Evolutionary conservation across 2,888 invertebrate genomes (phyloP).

Genomic region (Axea sp.): DNA sequence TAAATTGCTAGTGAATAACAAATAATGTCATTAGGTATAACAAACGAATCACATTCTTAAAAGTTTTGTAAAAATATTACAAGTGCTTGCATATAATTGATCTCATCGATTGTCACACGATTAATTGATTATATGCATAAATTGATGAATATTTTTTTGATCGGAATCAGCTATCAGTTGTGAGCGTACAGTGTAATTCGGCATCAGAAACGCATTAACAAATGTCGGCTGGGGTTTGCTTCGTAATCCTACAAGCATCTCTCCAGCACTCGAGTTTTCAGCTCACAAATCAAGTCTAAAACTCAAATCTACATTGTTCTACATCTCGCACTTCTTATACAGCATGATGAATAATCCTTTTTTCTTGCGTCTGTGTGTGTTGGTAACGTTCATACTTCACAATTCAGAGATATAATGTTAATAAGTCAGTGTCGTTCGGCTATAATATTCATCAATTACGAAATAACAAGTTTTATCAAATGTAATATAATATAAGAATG

Average conservation of each 20-base stretch:
- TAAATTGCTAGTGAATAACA: too few relatives aligned
- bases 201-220: conserved; percentile 76
- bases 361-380: too few relatives aligned
- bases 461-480: too few relatives aligned
- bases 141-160: conserved; percentile 68
- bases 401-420: too few relatives aligned
- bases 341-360: conserved; percentile 40
- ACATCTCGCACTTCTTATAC: conserved; percentile 38
- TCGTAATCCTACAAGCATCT: conserved; percentile 65
- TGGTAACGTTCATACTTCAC: too few relatives aligned
- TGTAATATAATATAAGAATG: too few relatives aligned
- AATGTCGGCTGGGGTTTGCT: conserved; percentile 66
- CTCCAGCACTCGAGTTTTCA: conserved; percentile 64
- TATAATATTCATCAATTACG: too few relatives aligned
- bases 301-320: conserved; percentile 55
- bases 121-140: conserved; percentile 69
- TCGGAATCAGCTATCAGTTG: conserved; percentile 65
- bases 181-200: conserved; percentile 71
- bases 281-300: conserved; percentile 69
- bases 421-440: too few relatives aligned
- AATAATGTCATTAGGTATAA: too few relatives aligned
- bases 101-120: conserved; percentile 40
- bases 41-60: too few relatives aligned
- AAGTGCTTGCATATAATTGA: conserved; percentile 24
- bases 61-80: not conserved